Evolutionary conservation across 2,888 invertebrate species (phyloP).

Genomic region (Prosopocoilus inquinatus): DNA sequence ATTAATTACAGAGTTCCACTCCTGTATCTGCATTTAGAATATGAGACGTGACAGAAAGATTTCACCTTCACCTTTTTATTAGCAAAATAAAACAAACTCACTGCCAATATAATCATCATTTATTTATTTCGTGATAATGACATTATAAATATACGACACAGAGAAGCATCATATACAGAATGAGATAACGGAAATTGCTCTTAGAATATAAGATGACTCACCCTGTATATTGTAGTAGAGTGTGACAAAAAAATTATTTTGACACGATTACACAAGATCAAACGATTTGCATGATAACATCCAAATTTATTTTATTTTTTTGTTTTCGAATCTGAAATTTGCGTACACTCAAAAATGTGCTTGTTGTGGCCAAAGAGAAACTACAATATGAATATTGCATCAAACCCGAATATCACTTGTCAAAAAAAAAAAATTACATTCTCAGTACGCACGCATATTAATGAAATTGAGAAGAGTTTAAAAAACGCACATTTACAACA

Average conservation of each 20-base stretch:
- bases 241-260: too few species aligned
- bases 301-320: background rate
- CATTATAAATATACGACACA: constrained; percentile 22
- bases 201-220: constrained; percentile 4
- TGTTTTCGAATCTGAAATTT: too few species aligned
- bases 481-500: background rate
- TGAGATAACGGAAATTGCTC: constrained; percentile 1
- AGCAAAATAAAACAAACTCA: background rate
- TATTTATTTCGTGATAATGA: constrained; percentile 6
- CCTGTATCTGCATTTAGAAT: too few species aligned
- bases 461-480: background rate
- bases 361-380: too few species aligned
- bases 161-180: constrained; percentile 18
- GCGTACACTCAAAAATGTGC: too few species aligned
- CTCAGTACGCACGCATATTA: too few species aligned
- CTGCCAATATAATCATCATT: background rate
- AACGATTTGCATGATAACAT: too few species aligned
- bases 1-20: too few species aligned
- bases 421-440: background rate
- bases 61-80: too few species aligned
- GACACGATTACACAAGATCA: too few species aligned
- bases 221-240: background rate
- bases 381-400: constrained; percentile 10
- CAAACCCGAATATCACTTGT: constrained; percentile 11
- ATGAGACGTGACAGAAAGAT: too few species aligned